Base-by-base conservation (phyloP, 1,140 invertebrate species). In the Teleogryllus occipitalis region DNA sequence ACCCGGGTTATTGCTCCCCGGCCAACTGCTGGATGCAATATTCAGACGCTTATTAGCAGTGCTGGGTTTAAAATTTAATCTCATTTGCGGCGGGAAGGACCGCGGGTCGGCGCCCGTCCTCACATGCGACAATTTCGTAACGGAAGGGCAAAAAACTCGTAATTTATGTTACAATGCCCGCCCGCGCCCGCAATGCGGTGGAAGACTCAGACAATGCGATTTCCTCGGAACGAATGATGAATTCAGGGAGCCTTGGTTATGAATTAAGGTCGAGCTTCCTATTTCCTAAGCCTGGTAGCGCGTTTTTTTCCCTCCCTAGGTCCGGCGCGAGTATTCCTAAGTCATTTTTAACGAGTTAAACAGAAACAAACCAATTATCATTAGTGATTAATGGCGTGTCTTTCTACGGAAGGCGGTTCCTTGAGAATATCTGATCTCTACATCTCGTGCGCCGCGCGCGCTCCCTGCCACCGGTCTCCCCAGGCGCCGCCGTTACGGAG, bases 351-450 rank as follows among this genome's bases (percentile, higher is more conserved):
- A 65, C 54, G 54, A 65, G 54, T 65, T 14, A 65, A 65, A 65
- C 54, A 65, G 54, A 65, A 65, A 65, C 54, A 65, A 54, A 65
- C 54, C 54, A 65, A 65, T 65, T 65, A 65, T 18, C 54, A 65
- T 65, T 65, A 65, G 54, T 65, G 49, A 65, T 2, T 65, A 65
- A 65, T 65, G 49, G 18, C 10, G 54, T 65, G 54, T 65, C 54
- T 65, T 65, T 65, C 54, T 18, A 3, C 54, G 54, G 10, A 18
- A 65, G 54, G 54, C 7, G 2, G 2, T 65, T 2, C 54, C 7
- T 65, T 18, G 10, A 18, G 18, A 65, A 65, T 65, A 65, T 65
- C 54, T 65, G 54, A 65, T 65, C 7, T 7, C 7, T 2, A 14
- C 54, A 18, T 65, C 54, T 14, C n/a, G n/a, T 65, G 54, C 10